A percentile compares a stretch with the other conserved stretches of the same genome.
Conservation (phyloP, 2,113 vertebrate species). For the Pelusios castaneus region DNA sequence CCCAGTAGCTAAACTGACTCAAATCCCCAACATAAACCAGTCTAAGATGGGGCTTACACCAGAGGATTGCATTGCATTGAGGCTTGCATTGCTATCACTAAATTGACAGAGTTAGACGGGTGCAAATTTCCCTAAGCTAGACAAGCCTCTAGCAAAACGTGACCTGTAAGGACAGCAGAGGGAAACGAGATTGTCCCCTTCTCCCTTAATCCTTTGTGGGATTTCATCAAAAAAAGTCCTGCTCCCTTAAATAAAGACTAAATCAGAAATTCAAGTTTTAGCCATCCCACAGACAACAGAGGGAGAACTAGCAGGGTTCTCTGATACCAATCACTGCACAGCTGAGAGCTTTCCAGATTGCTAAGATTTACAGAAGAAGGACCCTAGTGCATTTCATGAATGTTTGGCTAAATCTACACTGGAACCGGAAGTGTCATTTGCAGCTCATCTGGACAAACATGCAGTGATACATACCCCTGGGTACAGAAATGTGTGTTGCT, state of each 20-base stretch:
- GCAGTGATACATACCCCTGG: too few relatives aligned
- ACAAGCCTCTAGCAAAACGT: background rate
- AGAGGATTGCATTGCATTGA: background rate
- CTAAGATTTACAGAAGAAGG: accelerated
- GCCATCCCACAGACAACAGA: background rate
- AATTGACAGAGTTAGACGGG: background rate
- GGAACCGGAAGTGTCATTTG: too few relatives aligned
- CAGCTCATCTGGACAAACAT: too few relatives aligned
- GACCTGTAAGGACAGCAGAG: too few relatives aligned
- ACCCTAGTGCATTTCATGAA: background rate
- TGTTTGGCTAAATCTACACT: background rate
- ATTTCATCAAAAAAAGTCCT: background rate
- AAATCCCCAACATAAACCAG: background rate
- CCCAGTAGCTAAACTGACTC: background rate
- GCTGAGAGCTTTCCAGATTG: background rate
- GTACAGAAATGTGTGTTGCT: too few relatives aligned
- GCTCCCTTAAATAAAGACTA: background rate
- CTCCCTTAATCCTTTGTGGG: background rate
- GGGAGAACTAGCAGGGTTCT: background rate
- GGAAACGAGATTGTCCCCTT: background rate
- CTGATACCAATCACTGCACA: background rate
- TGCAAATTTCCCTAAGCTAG: background rate
- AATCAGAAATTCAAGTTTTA: background rate
- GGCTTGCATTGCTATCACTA: background rate
- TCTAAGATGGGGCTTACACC: background rate